These are phyloP conservation scores for Tricholaema leucomelas DNA, from an alignment of 2,113 vertebrate genomes.

Conservation along the genomic window DNA sequence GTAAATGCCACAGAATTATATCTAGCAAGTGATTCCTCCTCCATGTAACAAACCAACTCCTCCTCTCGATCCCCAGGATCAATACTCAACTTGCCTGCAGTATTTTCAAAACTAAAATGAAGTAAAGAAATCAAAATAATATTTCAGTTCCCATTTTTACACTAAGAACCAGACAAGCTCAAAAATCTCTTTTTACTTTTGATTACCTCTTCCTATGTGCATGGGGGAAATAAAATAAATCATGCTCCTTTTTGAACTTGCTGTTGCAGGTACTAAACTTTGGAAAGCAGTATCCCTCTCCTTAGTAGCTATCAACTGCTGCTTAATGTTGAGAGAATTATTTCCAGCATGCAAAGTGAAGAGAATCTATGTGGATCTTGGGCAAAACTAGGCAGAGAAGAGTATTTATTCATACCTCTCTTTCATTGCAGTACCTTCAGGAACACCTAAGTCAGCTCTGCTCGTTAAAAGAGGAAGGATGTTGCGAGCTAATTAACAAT, in stretches of 20 bases:
- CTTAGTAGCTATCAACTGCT: background rate
- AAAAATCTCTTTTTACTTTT: too few species aligned
- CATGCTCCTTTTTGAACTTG: background rate
- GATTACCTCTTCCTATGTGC: background rate
- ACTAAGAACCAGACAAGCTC: background rate
- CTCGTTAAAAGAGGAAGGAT: background rate
- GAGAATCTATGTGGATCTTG: background rate
- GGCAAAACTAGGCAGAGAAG: background rate
- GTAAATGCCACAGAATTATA: background rate
- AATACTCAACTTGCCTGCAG: background rate
- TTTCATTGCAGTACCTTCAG: background rate
- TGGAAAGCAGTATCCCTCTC: background rate
- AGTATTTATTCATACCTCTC: background rate
- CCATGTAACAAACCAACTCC: background rate
- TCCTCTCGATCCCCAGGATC: background rate
- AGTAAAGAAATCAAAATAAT: background rate
- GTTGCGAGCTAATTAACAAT: background rate
- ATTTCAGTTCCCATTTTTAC: background rate
- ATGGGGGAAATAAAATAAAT: background rate
- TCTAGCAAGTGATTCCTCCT: background rate
- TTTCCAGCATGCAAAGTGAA: background rate
- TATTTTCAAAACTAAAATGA: background rate
- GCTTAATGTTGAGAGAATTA: background rate
- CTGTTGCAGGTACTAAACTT: background rate
- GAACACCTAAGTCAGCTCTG: background rate